Evolutionary conservation across 2,113 vertebrate species (phyloP).

Genomic region (Alectura lathami): DNA sequence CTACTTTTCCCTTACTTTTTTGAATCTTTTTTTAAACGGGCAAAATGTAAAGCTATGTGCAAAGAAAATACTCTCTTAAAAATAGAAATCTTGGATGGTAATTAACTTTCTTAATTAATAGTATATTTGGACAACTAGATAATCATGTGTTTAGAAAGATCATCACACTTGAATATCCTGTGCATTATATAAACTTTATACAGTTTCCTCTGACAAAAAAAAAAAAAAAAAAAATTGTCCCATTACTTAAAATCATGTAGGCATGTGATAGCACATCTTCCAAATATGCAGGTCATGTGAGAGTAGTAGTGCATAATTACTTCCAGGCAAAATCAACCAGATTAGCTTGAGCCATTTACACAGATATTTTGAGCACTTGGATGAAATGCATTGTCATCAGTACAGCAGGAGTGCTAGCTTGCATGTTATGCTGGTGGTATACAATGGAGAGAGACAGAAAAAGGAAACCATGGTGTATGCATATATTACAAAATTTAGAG

Average conservation of each 20-base stretch:
- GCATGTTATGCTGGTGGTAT: not conserved
- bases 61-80: not conserved
- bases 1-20: not conserved
- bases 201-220: not conserved
- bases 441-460: not conserved
- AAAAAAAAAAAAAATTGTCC: not conserved
- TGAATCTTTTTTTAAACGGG: not conserved
- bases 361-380: not conserved
- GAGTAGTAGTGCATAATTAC: not conserved
- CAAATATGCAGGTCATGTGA: not conserved
- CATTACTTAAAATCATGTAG: not conserved
- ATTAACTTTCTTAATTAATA: not conserved
- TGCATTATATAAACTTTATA: not conserved
- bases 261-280: not conserved
- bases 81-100: not conserved
- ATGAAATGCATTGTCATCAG: not conserved
- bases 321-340: not conserved
- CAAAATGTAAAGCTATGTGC: not conserved
- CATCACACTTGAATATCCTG: not conserved
- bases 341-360: not conserved
- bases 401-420: not conserved
- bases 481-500: not conserved
- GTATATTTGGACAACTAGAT: not conserved
- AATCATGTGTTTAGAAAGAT: not conserved
- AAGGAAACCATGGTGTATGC: not conserved